Evolutionary conservation across 2,888 invertebrate genomes (phyloP).

Genomic region (Alentia gelatinosa): DNA sequence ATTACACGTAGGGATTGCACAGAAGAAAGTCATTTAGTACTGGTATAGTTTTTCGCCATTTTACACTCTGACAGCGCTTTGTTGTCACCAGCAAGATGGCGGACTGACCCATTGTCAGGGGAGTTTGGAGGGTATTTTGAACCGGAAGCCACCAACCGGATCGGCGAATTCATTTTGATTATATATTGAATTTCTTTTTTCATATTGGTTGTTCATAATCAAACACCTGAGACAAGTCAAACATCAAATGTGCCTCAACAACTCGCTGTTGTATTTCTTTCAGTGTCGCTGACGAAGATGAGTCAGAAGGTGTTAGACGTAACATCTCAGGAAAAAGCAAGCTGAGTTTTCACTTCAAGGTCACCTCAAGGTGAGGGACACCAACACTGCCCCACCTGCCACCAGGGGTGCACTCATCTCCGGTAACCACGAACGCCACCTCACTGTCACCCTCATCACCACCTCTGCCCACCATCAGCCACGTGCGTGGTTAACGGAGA

Average conservation of each 20-base stretch:
- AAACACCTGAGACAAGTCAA: neutral
- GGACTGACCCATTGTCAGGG: neutral
- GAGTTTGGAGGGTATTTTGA: neutral
- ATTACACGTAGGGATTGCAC: too few relatives aligned
- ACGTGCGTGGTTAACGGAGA: neutral
- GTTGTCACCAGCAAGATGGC: too few relatives aligned
- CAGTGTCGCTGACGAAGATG: neutral
- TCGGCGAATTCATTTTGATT: neutral
- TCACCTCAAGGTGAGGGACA: neutral
- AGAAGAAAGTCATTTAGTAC: too few relatives aligned
- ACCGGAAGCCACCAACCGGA: neutral
- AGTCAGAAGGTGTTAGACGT: conserved; percentile 31
- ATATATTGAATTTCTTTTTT: neutral
- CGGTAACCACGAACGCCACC: neutral
- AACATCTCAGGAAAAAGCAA: neutral
- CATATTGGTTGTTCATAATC: neutral
- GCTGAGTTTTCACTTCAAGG: neutral
- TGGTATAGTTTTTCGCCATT: too few relatives aligned
- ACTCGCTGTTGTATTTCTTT: neutral
- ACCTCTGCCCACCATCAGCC: neutral
- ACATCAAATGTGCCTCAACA: neutral
- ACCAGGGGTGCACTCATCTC: too few relatives aligned
- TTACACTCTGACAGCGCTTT: too few relatives aligned
- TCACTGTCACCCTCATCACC: neutral
- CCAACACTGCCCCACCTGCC: neutral